phyloP scores from a whole-genome alignment of 2,797 vertebrate genomes.

The Anguilla marmorata region DNA sequence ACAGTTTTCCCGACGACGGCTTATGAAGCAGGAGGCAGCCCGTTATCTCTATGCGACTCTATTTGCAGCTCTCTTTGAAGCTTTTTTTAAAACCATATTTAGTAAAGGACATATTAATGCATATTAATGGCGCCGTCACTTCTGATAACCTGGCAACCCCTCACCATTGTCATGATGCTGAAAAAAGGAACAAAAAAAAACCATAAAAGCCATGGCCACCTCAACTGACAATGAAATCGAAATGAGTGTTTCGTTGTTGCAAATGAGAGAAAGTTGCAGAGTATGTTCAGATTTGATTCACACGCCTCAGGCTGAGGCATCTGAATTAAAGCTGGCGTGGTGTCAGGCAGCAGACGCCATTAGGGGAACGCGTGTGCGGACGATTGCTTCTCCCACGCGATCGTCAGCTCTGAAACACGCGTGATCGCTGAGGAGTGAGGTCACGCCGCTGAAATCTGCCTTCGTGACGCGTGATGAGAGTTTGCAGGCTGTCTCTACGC shows the following conservation, averaged over 20 bases:
- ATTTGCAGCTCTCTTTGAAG: conserved; percentile 69
- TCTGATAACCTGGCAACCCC: conserved; percentile 39
- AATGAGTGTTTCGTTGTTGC: not conserved
- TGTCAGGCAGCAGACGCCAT: not conserved
- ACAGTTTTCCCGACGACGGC: conserved; percentile 45
- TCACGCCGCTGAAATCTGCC: not conserved
- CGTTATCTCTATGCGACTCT: conserved; percentile 61
- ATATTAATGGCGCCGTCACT: conserved; percentile 52
- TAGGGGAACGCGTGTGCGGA: not conserved
- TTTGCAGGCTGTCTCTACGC: not conserved
- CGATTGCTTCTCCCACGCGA: not conserved
- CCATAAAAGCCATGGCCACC: not conserved
- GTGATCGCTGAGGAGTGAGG: not conserved
- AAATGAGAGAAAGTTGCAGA: not conserved
- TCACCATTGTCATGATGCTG: conserved; percentile 11
- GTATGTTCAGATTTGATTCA: not conserved
- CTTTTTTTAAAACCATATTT: conserved; percentile 49
- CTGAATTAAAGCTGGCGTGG: not conserved
- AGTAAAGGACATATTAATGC: conserved; percentile 48
- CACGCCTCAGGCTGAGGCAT: not conserved
- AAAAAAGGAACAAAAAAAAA: not conserved
- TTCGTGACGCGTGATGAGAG: not conserved
- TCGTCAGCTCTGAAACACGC: not conserved
- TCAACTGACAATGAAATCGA: not conserved
- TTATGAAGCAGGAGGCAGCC: conserved; percentile 70